Percentiles rank a stretch among this genome's conserved stretches.
phyloP scores from a whole-genome alignment of 2,888 invertebrate species.

The Sipunculus nudus region DNA sequence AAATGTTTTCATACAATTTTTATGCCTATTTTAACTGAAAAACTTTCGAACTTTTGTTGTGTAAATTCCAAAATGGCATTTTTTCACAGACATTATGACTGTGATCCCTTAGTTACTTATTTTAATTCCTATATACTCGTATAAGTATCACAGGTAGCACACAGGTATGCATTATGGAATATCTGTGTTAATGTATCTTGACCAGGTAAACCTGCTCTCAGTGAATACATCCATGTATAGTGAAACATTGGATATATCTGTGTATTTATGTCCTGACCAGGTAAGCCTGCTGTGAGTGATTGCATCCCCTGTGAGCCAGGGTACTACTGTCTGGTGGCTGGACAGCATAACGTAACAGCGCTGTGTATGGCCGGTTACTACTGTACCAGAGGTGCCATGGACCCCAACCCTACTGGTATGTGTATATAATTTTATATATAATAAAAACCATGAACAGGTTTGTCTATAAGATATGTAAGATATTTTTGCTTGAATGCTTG shows the following conservation, averaged over 20 bases:
- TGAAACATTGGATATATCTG: neutral
- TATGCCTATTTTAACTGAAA: no score
- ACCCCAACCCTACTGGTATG: slow-evolving; percentile 58
- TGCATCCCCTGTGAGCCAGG: slow-evolving; percentile 59
- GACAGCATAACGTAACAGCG: slow-evolving; percentile 39
- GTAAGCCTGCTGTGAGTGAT: slow-evolving; percentile 42
- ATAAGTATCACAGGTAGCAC: no score
- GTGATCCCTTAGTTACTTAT: no score
- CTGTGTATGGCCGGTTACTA: slow-evolving; percentile 57
- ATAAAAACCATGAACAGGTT: neutral
- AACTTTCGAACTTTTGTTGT: no score
- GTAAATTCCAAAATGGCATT: no score
- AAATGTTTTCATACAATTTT: no score
- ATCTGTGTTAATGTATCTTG: no score
- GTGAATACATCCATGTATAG: no score
- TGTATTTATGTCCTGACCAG: slow-evolving; percentile 28
- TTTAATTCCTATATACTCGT: no score
- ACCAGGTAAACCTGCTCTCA: no score
- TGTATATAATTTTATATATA: neutral
- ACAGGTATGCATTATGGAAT: no score
- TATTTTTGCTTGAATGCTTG: neutral
- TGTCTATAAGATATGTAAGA: neutral
- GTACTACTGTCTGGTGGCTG: slow-evolving; percentile 52
- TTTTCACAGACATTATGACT: no score
- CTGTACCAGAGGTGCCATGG: slow-evolving; percentile 49